These are phyloP conservation scores for Pituophis catenifer DNA, from an alignment of 2,113 vertebrate genomes.

Conservation along the genomic window DNA sequence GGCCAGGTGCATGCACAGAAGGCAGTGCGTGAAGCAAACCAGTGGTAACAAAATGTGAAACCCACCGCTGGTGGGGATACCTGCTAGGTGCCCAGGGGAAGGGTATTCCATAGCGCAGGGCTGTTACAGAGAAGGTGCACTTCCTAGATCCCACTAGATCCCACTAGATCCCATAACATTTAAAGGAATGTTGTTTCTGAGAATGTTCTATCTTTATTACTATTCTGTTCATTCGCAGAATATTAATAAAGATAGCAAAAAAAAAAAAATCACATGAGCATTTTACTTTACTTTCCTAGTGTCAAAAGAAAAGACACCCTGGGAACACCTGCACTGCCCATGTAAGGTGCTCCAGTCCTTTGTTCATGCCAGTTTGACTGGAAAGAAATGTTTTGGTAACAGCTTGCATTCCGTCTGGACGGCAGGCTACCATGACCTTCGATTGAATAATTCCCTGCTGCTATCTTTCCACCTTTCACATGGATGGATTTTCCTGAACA, in stretches of 20 bases:
- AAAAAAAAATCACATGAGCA: neutral
- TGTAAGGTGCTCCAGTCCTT: neutral
- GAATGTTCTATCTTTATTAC: too few species aligned
- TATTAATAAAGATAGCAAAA: too few species aligned
- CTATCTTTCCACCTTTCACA: neutral
- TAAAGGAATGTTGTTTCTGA: neutral
- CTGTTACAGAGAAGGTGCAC: neutral
- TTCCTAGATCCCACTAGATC: neutral
- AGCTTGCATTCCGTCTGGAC: neutral
- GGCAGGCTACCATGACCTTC: neutral
- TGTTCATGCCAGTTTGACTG: neutral
- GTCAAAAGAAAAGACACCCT: neutral
- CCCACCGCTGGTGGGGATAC: too few species aligned
- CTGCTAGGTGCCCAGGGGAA: neutral
- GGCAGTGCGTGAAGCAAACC: too few species aligned
- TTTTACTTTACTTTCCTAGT: neutral
- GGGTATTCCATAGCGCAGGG: neutral
- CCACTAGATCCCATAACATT: neutral
- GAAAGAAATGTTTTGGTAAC: neutral
- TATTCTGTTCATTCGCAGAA: neutral
- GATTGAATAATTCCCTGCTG: neutral
- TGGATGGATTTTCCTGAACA: neutral
- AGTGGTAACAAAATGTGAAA: too few species aligned
- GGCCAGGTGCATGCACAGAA: too few species aligned
- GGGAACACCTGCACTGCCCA: neutral